Evolutionary conservation across 2,888 invertebrate genomes (phyloP), one percentile per base, ranked within the genome.

Genomic region (Zaprionus bogoriensis): DNA sequence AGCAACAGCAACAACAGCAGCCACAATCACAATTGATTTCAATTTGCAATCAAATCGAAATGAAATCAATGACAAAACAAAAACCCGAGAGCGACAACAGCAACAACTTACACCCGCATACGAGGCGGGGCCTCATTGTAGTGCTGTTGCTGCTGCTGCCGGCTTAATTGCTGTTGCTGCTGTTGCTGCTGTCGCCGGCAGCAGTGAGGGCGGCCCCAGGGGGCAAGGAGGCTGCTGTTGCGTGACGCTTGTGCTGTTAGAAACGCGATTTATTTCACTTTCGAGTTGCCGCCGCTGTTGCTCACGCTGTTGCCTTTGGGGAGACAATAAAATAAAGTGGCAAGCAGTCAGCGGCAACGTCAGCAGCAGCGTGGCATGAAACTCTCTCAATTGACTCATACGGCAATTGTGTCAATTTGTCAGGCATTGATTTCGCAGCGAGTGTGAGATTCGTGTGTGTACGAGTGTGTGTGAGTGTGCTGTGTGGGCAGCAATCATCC

Each of bases 311-410:
- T 65, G 87, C 79, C 81, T 83, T 83, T 77, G 87, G 79, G 80
- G 84, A 83, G 71, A 74, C 87, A 86, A 86, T 80, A 86, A 86
- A 80, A 86, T 86, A 86, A 80, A 80, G 84, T 86, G 87, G 87
- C 81, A 80, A 84, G 62, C 85, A 84, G 77, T 60, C 83, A 77
- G 67, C 62, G 36, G n/a, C 41, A 51, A 9, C 52, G 20, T n/a
- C 48, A 41, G 27, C 54, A 52, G 32, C 45, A 20, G 17, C 59
- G 14, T 74, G 74, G 76, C 67, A 62, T 75, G 78, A 74, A 63
- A 64, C 53, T 68, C 81, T 71, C 75, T 77, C 86, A 82, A 82
- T 82, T 87, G 87, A 82, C 82, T 82, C 82, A 85, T 82, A 77
- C 86, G 60, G 74, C 83, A 87, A 83, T 83, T 83, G 87, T 83